A percentile compares a stretch with the other conserved stretches of the same genome.
Conservation (phyloP, 1,140 invertebrate species). For the Ptiloglossa arizonensis region DNA sequence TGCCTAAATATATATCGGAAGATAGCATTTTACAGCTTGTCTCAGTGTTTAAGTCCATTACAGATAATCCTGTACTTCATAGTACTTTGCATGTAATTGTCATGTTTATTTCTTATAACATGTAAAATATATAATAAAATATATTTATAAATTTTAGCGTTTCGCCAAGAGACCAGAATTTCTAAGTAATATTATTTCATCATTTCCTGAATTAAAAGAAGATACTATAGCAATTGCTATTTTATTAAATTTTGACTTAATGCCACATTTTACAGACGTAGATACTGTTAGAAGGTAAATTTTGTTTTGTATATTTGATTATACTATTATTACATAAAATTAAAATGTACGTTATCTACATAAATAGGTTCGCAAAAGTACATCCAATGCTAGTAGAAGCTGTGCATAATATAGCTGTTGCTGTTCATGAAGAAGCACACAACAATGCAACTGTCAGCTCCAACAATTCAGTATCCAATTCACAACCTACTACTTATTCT, state of each 20-base stretch:
- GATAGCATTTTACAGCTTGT: conserved; percentile 78
- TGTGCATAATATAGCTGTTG: conserved; percentile 81
- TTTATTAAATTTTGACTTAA: conserved; percentile 83
- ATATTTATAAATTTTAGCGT: conserved; percentile 73
- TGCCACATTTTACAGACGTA: conserved; percentile 81
- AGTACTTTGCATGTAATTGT: conserved; percentile 80
- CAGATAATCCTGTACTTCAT: conserved; percentile 78
- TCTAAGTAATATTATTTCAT: conserved; percentile 83
- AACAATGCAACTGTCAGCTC: conserved; percentile 68
- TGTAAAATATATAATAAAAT: neutral
- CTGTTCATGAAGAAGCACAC: conserved; percentile 81
- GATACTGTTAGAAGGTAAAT: conserved; percentile 80
- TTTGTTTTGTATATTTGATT: conserved; percentile 38
- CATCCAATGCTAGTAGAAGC: conserved; percentile 82
- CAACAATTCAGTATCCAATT: conserved; percentile 68
- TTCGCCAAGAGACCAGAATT: conserved; percentile 81
- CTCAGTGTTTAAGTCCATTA: conserved; percentile 80
- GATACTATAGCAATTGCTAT: conserved; percentile 83
- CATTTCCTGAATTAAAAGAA: conserved; percentile 80
- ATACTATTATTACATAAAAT: conserved; percentile 61
- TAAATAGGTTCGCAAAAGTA: conserved; percentile 77
- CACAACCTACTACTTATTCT: conserved; percentile 74
- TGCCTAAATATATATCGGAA: conserved; percentile 75
- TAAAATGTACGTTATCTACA: conserved; percentile 29
- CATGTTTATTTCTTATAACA: conserved; percentile 13